Percentiles rank a stretch among this genome's conserved stretches.
phyloP scores from a whole-genome alignment of 1,140 invertebrate genomes.

The Probaryconus sp. region DNA sequence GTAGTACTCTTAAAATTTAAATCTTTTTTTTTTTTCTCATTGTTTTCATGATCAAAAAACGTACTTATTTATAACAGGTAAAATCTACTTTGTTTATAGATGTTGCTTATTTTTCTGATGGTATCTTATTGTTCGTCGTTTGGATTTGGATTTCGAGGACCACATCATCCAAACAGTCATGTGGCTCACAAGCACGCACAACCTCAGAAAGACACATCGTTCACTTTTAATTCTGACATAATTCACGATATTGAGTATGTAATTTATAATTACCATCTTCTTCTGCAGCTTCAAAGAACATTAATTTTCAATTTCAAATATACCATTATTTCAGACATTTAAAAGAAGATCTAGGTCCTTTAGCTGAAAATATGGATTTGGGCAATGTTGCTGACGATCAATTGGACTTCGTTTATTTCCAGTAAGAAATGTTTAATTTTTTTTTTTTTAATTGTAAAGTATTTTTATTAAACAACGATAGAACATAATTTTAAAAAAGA shows the following conservation, averaged over 20 bases:
- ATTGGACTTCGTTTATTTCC: slow-evolving; percentile 84
- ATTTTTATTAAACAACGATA: slow-evolving; percentile 2
- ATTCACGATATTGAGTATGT: slow-evolving; percentile 84
- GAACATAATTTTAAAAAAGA: not conserved
- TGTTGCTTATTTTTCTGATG: slow-evolving; percentile 64
- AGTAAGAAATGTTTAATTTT: slow-evolving; percentile 74
- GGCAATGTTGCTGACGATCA: slow-evolving; percentile 85
- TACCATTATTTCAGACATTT: slow-evolving; percentile 80
- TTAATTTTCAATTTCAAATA: slow-evolving; percentile 3
- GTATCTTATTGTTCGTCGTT: slow-evolving; percentile 39
- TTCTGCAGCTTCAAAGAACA: not conserved
- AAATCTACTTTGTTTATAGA: too few species aligned
- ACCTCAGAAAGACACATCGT: slow-evolving; percentile 76
- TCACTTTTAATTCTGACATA: slow-evolving; percentile 83
- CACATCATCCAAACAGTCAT: slow-evolving; percentile 84
- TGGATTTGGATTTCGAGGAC: slow-evolving; percentile 79
- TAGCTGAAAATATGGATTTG: slow-evolving; percentile 79
- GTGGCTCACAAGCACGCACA: slow-evolving; percentile 79
- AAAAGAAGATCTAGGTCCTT: slow-evolving; percentile 84
- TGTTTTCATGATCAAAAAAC: too few species aligned
- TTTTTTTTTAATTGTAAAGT: not conserved
- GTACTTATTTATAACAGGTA: too few species aligned
- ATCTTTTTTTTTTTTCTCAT: too few species aligned
- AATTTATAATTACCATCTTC: slow-evolving; percentile 12
- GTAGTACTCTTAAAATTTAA: too few species aligned